A percentile compares a stretch with the other conserved stretches of the same genome.
Conservation (phyloP, 1,140 invertebrate species). For the Thalassaphorura encarpata region DNA sequence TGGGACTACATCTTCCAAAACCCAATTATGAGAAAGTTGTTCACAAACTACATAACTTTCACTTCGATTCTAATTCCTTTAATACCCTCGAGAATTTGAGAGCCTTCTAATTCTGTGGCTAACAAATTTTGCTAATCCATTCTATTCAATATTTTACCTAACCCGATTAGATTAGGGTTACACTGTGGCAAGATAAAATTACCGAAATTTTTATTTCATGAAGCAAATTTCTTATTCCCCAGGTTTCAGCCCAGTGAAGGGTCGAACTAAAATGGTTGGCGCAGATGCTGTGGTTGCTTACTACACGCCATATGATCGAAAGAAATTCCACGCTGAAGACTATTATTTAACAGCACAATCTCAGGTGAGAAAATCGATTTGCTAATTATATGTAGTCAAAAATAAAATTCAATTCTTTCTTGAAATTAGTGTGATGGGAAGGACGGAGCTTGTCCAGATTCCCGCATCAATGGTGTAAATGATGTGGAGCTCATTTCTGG, state of each 20-base stretch:
- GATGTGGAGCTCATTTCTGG: conserved; percentile 64
- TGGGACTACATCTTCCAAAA: no score
- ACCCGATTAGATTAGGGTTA: no score
- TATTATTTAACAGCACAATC: conserved; percentile 74
- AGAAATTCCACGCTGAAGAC: conserved; percentile 66
- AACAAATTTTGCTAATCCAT: no score
- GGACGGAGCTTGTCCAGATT: conserved; percentile 74
- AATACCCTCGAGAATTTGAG: no score
- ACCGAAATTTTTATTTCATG: no score
- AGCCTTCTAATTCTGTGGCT: no score
- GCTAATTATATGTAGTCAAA: not conserved
- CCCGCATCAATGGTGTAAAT: conserved; percentile 65
- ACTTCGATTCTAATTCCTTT: no score
- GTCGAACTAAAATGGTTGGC: conserved; percentile 49
- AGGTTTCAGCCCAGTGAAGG: conserved; percentile 30
- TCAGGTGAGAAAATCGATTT: conserved; percentile 42
- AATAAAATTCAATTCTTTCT: not conserved
- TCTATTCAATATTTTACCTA: no score
- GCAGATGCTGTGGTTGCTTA: conserved; percentile 75
- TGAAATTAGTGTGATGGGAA: conserved; percentile 45
- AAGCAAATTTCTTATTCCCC: not conserved
- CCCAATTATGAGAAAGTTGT: no score
- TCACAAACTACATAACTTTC: no score
- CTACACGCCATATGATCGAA: conserved; percentile 43
- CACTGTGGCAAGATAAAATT: no score